These are phyloP conservation scores for Podarcis siculus DNA, from an alignment of 2,797 vertebrate genomes.

Conservation along the genomic window DNA sequence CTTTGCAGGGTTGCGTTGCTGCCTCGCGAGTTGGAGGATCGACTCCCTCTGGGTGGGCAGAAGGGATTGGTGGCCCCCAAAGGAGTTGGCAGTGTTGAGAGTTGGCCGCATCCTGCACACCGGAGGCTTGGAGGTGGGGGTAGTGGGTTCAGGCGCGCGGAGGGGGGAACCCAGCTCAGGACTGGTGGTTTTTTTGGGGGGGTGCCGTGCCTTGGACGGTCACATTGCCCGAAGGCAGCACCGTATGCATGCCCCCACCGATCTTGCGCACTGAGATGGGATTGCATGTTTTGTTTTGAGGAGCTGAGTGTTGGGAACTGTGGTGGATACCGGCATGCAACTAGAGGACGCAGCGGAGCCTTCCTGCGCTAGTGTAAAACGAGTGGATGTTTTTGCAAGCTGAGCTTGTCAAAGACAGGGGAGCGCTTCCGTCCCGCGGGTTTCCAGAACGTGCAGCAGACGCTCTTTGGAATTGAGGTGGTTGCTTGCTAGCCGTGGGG, in stretches of 20 bases:
- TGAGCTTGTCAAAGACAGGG: neutral
- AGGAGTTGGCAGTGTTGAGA: no score
- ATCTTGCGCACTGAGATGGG: neutral
- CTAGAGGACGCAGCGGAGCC: neutral
- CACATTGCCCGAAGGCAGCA: neutral
- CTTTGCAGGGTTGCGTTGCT: neutral
- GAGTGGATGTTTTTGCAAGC: neutral
- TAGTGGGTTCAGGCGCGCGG: no score
- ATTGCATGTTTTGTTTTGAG: neutral
- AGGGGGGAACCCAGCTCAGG: neutral
- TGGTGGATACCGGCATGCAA: neutral
- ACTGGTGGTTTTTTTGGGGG: no score
- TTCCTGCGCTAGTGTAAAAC: neutral
- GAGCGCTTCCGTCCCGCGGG: neutral
- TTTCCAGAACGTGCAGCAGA: neutral
- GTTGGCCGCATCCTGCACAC: no score
- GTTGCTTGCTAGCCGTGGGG: neutral
- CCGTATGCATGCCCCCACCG: fast-evolving
- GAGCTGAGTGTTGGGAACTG: neutral
- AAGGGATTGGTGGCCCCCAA: neutral
- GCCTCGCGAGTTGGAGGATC: neutral
- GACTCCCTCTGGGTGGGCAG: neutral
- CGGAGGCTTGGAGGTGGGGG: no score
- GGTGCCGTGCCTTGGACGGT: neutral
- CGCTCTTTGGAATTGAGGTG: neutral